phyloP scores from a whole-genome alignment of 2,888 invertebrate species.

The Cordilura impudica region DNA sequence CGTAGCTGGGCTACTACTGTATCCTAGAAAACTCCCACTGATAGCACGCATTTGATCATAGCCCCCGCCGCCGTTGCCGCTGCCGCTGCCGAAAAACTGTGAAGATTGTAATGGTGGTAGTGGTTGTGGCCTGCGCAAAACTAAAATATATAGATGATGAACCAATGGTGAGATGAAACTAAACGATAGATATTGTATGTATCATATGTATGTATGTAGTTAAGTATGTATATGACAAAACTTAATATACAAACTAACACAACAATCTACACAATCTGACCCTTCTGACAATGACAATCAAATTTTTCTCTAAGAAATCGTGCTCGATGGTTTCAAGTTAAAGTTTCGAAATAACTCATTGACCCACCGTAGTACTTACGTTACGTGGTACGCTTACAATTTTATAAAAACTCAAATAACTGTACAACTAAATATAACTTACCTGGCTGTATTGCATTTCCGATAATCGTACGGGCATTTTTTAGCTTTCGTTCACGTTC shows the following conservation, averaged over 20 bases:
- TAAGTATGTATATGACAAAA: slow-evolving; percentile 41
- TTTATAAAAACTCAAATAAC: neutral
- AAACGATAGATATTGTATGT: too few species aligned
- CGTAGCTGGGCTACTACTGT: slow-evolving; percentile 73
- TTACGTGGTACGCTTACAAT: neutral
- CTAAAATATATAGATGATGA: slow-evolving; percentile 76
- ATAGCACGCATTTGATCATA: slow-evolving; percentile 65
- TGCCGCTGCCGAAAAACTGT: slow-evolving; percentile 69
- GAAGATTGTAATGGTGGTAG: slow-evolving; percentile 63
- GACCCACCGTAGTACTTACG: neutral
- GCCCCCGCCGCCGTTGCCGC: slow-evolving; percentile 56
- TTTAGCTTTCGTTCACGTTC: slow-evolving; percentile 81
- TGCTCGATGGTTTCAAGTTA: neutral
- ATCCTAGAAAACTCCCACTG: slow-evolving; percentile 78
- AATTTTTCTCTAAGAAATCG: neutral
- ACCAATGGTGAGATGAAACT: slow-evolving; percentile 69
- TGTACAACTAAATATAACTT: slow-evolving; percentile 58
- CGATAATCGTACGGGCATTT: slow-evolving; percentile 86
- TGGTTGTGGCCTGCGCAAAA: slow-evolving; percentile 80
- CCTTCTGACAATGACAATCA: neutral
- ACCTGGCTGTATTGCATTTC: slow-evolving; percentile 82
- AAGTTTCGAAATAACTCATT: neutral
- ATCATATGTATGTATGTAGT: slow-evolving; percentile 15
- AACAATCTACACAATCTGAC: neutral
- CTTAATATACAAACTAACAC: neutral